Conservation (phyloP, 1,140 invertebrate species). For the Bombus polaris region DNA sequence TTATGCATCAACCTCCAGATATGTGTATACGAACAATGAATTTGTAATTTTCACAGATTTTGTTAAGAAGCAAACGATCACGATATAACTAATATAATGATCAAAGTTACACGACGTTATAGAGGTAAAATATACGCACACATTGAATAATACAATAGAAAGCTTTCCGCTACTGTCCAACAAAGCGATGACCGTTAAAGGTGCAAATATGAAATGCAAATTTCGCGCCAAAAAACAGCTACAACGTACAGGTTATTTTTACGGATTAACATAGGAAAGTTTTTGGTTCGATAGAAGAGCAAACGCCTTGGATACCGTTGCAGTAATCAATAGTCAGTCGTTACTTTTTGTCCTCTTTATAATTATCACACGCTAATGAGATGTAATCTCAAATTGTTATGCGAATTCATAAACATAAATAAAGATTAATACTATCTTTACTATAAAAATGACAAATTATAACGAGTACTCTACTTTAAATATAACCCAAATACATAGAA, state of each 20-base stretch:
- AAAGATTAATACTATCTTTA: not conserved
- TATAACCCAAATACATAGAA: not conserved
- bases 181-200: no score
- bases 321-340: not conserved
- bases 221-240: not conserved
- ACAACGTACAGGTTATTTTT: not conserved
- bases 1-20: no score
- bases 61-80: no score
- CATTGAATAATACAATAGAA: not conserved
- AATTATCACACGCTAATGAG: not conserved
- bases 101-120: no score
- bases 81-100: no score
- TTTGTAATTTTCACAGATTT: no score
- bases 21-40: no score
- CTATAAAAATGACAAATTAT: not conserved
- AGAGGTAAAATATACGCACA: not conserved
- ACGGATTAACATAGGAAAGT: not conserved
- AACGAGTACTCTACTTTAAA: not conserved
- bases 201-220: not conserved
- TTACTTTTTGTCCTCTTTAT: not conserved
- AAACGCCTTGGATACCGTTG: not conserved
- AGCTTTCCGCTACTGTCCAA: not conserved
- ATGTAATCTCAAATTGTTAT: not conserved
- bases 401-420: not conserved
- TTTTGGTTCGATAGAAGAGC: not conserved